Conservation (phyloP, 2,797 vertebrate genomes). For the Merluccius polli region DNA sequence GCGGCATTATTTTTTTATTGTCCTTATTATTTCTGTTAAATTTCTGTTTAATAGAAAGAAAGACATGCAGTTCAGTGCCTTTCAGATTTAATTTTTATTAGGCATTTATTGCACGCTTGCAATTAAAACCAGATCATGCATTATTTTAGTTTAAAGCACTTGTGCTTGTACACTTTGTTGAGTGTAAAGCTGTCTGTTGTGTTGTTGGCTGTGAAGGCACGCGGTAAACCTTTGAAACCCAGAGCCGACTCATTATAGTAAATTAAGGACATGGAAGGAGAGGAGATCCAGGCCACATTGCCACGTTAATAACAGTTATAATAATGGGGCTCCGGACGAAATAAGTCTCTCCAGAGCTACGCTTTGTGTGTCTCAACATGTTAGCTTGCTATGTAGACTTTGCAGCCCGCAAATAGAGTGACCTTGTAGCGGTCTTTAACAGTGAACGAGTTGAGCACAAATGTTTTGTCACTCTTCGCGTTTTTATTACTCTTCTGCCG, state of each 20-base stretch:
- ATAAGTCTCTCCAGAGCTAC: not conserved
- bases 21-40: not conserved
- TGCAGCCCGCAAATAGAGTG: not conserved
- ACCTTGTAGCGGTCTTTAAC: not conserved
- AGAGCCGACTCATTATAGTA: conserved; percentile 23
- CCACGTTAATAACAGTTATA: conserved; percentile 24
- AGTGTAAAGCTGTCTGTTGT: conserved; percentile 10
- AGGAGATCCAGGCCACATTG: conserved; percentile 33
- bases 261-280: conserved; percentile 24
- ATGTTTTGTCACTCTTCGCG: conserved; percentile 10
- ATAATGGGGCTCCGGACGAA: conserved; percentile 14
- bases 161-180: conserved; percentile 1
- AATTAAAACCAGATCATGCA: conserved; percentile 3
- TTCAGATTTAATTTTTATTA: not conserved
- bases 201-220: conserved; percentile 19
- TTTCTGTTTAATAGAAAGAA: too few species aligned
- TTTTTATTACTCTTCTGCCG: not conserved
- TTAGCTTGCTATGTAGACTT: not conserved
- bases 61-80: not conserved
- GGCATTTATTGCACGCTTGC: not conserved
- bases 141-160: conserved; percentile 17
- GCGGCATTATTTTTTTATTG: not conserved
- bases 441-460: not conserved
- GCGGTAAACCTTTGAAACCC: conserved; percentile 25
- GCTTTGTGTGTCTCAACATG: conserved; percentile 6